Conservation (phyloP, 2,797 vertebrate genomes). For the Brachyrhaphis roseni region DNA sequence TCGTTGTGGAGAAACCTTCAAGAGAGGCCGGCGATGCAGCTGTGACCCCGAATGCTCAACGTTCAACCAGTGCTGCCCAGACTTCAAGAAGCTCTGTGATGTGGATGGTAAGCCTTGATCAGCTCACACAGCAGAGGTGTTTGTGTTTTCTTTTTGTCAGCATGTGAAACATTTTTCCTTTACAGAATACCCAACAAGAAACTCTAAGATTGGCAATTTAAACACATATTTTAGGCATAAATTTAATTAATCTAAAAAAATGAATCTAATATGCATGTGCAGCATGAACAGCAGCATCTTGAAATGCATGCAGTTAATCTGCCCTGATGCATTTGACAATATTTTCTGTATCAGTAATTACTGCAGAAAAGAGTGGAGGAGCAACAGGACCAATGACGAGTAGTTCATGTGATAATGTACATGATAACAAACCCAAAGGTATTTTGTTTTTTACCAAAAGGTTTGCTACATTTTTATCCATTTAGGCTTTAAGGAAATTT, state of each 20-base stretch:
- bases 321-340: constrained; percentile 42
- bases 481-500: background rate
- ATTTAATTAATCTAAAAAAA: background rate
- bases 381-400: constrained; percentile 52
- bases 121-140: constrained; percentile 3
- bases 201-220: background rate
- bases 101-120: constrained; percentile 74
- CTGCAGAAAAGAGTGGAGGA: constrained; percentile 64
- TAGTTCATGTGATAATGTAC: constrained; percentile 71
- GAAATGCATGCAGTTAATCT: constrained; percentile 54
- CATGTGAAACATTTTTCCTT: constrained; percentile 11
- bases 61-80: constrained; percentile 89
- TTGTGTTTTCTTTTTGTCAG: constrained; percentile 1
- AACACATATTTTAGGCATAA: background rate
- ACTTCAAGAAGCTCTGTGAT: constrained; percentile 80
- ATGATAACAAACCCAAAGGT: constrained; percentile 71
- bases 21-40: constrained; percentile 86
- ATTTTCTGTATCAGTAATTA: constrained; percentile 60
- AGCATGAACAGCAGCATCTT: constrained; percentile 40
- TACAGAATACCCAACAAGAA: background rate
- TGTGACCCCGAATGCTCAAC: constrained; percentile 86
- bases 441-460: constrained; percentile 32
- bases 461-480: constrained; percentile 9
- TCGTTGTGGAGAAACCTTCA: constrained; percentile 89
- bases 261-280: constrained; percentile 30